Conservation (phyloP, 2,888 invertebrate species). For the Caenorhabditis becei region DNA sequence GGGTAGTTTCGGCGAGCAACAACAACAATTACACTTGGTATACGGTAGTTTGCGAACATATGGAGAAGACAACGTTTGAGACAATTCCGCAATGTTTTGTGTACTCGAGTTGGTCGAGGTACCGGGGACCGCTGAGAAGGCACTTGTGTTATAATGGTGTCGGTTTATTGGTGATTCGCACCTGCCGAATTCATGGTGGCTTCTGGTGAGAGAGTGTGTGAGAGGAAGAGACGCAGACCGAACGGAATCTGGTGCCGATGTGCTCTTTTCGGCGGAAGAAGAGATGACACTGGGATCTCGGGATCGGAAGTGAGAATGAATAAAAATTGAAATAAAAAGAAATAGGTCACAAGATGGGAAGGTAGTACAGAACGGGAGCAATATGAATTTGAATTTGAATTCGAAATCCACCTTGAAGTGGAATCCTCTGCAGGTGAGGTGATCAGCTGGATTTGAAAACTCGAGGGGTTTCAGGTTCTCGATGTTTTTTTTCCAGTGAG, state of each 20-base stretch:
- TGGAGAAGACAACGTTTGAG: conserved; percentile 38
- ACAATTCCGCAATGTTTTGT: conserved; percentile 42
- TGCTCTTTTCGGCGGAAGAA: conserved; percentile 15
- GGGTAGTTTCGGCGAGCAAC: conserved; percentile 16
- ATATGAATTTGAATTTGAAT: conserved; percentile 7
- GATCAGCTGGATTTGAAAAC: conserved; percentile 22
- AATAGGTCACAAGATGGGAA: conserved; percentile 10
- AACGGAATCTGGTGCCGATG: conserved; percentile 11
- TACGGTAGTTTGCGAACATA: conserved; percentile 35
- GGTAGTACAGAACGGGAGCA: not conserved
- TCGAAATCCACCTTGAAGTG: not conserved
- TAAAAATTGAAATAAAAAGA: conserved; percentile 5
- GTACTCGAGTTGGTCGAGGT: conserved; percentile 4
- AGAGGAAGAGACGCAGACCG: conserved; percentile 4
- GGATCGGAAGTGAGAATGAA: not conserved
- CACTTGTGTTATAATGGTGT: conserved; percentile 29
- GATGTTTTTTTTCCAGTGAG: no score
- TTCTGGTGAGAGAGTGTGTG: not conserved
- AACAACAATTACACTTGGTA: conserved; percentile 40
- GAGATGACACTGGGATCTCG: not conserved
- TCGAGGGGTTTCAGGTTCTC: conserved; percentile 27
- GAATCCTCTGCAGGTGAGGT: no score
- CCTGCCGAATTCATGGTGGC: conserved; percentile 25
- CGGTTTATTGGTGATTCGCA: conserved; percentile 50
- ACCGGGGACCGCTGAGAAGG: not conserved